Percentiles rank a stretch among this genome's conserved stretches.
These are phyloP conservation scores for Drosophila mulleri DNA, from an alignment of 2,888 invertebrate species.

Conservation along the genomic window DNA sequence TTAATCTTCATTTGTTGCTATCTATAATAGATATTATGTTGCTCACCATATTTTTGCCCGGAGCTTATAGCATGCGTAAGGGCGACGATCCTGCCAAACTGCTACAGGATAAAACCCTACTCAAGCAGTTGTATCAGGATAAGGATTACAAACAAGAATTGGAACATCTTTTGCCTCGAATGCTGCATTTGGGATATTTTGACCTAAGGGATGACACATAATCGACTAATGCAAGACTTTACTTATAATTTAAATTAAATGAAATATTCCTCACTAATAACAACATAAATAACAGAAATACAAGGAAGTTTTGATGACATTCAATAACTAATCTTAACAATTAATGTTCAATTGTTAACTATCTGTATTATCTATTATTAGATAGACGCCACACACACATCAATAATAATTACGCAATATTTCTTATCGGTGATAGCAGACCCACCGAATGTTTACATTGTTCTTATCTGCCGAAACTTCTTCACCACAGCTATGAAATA, in stretches of 20 bases:
- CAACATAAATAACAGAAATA: too few species aligned
- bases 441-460: background rate
- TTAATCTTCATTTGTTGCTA: background rate
- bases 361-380: background rate
- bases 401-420: background rate
- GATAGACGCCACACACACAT: too few species aligned
- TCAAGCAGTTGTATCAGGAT: background rate
- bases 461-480: background rate
- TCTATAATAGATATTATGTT: conserved; percentile 34
- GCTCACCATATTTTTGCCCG: conserved; percentile 36
- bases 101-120: conserved; percentile 4
- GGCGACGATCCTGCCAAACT: conserved; percentile 16
- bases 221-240: too few species aligned
- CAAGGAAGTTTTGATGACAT: background rate
- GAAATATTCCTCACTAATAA: too few species aligned
- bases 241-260: too few species aligned
- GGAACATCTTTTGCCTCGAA: conserved; percentile 46
- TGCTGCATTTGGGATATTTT: conserved; percentile 64
- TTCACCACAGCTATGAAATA: conserved; percentile 5
- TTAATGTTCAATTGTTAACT: background rate
- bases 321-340: background rate
- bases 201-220: too few species aligned
- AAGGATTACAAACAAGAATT: conserved; percentile 34
- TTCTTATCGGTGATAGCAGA: background rate
- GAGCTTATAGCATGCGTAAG: conserved; percentile 12